These are phyloP conservation scores for Gila orcuttii DNA, from an alignment of 2,113 vertebrate species.

Conservation along the genomic window DNA sequence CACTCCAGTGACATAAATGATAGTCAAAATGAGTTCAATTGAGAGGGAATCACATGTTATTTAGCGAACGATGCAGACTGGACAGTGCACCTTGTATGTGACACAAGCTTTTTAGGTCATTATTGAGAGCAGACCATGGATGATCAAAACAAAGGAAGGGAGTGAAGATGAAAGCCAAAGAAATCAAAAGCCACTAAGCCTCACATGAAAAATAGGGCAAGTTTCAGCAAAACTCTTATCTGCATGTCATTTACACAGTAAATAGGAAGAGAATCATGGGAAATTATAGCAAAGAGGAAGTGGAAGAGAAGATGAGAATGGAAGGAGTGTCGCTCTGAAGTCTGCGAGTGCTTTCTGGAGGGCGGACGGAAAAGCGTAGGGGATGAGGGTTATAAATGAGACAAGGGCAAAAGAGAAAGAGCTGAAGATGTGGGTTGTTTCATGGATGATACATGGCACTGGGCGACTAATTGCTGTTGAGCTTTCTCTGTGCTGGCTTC, in stretches of 20 bases:
- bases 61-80: constrained; percentile 18
- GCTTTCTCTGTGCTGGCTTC: not conserved
- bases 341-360: constrained; percentile 2
- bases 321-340: not conserved
- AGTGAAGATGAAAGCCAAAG: constrained; percentile 52
- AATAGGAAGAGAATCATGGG: not conserved
- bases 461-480: not conserved
- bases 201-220: constrained; percentile 4
- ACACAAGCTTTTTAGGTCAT: constrained; percentile 37
- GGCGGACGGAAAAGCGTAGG: not conserved
- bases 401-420: constrained; percentile 7
- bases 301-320: not conserved
- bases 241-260: constrained; percentile 32
- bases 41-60: constrained; percentile 38
- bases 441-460: constrained; percentile 8
- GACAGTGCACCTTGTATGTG: constrained; percentile 28
- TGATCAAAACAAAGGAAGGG: constrained; percentile 50
- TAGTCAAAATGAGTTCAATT: constrained; percentile 42
- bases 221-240: constrained; percentile 39
- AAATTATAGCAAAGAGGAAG: not conserved
- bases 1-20: constrained; percentile 2
- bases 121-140: constrained; percentile 33
- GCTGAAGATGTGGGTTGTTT: constrained; percentile 21
- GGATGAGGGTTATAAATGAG: constrained; percentile 31
- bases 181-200: constrained; percentile 40